phyloP scores from a whole-genome alignment of 2,113 vertebrate genomes.

The Dromaius novaehollandiae region DNA sequence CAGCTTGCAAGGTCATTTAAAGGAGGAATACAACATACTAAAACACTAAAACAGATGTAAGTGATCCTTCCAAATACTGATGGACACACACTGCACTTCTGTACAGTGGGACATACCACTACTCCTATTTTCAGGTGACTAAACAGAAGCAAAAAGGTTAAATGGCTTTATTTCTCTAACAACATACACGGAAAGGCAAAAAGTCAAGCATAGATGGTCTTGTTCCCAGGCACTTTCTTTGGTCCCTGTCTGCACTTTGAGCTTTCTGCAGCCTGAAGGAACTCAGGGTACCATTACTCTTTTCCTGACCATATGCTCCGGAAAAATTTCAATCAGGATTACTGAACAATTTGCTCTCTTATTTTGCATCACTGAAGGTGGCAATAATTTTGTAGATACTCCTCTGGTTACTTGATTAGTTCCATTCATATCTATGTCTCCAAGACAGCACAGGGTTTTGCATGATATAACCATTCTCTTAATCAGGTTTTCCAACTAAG shows the following conservation, averaged over 20 bases:
- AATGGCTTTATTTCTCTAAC: background rate
- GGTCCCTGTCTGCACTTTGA: fast-evolving
- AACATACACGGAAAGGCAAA: background rate
- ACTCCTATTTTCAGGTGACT: background rate
- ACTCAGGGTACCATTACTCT: fast-evolving
- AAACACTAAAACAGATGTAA: constrained; percentile 8
- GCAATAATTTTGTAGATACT: background rate
- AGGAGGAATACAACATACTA: background rate
- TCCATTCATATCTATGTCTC: background rate
- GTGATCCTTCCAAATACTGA: background rate
- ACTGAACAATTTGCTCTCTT: background rate
- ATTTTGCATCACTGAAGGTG: background rate
- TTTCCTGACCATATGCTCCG: background rate
- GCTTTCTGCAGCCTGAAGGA: background rate
- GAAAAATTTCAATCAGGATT: background rate
- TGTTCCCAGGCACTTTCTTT: background rate
- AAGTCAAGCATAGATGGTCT: background rate
- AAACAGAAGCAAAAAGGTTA: background rate
- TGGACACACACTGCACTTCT: background rate
- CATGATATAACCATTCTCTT: background rate
- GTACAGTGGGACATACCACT: background rate
- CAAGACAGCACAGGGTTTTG: background rate
- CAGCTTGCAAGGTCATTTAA: constrained; percentile 5
- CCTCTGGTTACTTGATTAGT: background rate
- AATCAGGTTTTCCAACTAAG: background rate